Evolutionary conservation across 2,797 vertebrate species (phyloP), one percentile per base, ranked within the genome.

Genomic region (Brotula barbata): DNA sequence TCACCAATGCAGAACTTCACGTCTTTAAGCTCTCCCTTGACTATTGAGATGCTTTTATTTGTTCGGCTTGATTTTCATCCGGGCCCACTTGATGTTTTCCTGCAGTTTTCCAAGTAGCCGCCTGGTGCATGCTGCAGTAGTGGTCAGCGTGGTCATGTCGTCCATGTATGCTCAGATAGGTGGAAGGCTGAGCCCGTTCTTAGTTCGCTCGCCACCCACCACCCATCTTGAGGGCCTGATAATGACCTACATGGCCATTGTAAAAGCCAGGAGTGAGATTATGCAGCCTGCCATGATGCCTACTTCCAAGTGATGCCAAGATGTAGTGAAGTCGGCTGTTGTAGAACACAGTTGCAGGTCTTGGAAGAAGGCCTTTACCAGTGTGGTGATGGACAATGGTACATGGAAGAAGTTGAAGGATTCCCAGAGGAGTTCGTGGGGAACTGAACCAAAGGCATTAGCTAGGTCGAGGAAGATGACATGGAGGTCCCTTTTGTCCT

Each of bases 281-380:
- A n/a, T n/a, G n/a, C n/a, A n/a, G n/a, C n/a, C n/a, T n/a, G n/a
- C n/a, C n/a, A n/a, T n/a, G n/a, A n/a, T n/a, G n/a, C n/a, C n/a
- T n/a, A n/a, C n/a, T n/a, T n/a, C n/a, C n/a, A n/a, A n/a, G n/a
- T n/a, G n/a, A n/a, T n/a, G n/a, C n/a, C n/a, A n/a, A n/a, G n/a
- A n/a, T n/a, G n/a, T n/a, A n/a, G n/a, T n/a, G n/a, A n/a, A n/a
- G n/a, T n/a, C n/a, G n/a, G n/a, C n/a, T n/a, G n/a, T n/a, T n/a
- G n/a, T n/a, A n/a, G n/a, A n/a, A n/a, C n/a, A n/a, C n/a, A n/a
- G 40, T 19, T 57, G 20, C 13, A 43, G n/a, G 37, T 56, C 37
- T 23, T 55, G 15, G 12, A 73, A 62, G 25, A 57, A 61, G 13
- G 34, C 6, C 17, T 66, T 49, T 10, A 68, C 34, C 5, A 58